Conservation (phyloP, 2,797 vertebrate species). For the Melopsittacus undulatus region DNA sequence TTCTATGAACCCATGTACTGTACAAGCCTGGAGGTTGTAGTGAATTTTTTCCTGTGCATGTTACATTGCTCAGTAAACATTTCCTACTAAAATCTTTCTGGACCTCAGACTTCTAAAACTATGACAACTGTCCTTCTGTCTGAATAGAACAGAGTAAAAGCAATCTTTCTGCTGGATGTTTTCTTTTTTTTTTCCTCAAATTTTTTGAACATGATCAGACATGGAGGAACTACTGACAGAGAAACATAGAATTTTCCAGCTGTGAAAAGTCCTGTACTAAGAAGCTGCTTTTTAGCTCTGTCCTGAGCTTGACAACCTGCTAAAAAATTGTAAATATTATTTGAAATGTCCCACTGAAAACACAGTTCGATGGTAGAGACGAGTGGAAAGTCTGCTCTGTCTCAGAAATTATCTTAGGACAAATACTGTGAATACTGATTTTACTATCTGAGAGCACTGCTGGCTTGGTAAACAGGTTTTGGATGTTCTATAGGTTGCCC, state of each 20-base stretch:
- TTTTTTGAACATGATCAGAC: background rate
- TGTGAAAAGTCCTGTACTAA: background rate
- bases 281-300: background rate
- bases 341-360: background rate
- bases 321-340: background rate
- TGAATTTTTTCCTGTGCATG: background rate
- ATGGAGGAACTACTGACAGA: background rate
- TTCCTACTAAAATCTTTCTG: background rate
- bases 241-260: background rate
- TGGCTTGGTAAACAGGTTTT: background rate
- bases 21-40: background rate
- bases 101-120: background rate
- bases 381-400: background rate
- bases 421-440: background rate
- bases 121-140: background rate
- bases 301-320: background rate
- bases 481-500: background rate
- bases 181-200: background rate
- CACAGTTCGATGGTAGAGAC: background rate
- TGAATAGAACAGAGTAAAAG: background rate
- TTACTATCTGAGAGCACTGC: background rate
- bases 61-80: background rate
- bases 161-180: background rate
- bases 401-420: background rate
- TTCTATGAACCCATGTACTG: background rate